phyloP scores from a whole-genome alignment of 2,888 invertebrate genomes.

The Ganaspis brasiliensis region DNA sequence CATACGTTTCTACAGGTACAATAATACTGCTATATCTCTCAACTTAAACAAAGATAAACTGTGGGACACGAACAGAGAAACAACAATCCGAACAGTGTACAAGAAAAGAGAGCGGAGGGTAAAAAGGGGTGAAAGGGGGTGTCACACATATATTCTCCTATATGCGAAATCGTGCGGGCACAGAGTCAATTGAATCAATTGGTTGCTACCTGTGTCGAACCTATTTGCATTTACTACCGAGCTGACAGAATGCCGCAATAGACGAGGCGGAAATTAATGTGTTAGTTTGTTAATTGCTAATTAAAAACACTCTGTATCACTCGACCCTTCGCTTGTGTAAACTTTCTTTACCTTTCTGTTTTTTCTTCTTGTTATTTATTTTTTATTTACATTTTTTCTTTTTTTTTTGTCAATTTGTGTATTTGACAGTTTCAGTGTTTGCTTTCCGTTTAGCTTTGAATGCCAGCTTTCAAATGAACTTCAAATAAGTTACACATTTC shows the following conservation, averaged over 20 bases:
- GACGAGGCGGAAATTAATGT: conserved; percentile 79
- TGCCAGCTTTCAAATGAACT: not conserved
- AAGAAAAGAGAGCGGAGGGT: conserved; percentile 45
- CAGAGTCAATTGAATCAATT: conserved; percentile 80
- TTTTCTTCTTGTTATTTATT: no score
- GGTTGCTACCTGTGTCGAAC: conserved; percentile 69
- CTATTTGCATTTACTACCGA: conserved; percentile 77
- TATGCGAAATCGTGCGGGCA: conserved; percentile 58
- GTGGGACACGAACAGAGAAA: conserved; percentile 7
- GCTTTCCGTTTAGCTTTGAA: conserved; percentile 5
- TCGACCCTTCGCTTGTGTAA: not conserved
- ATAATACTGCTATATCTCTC: not conserved
- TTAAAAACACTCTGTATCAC: conserved; percentile 75
- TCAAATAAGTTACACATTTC: not conserved
- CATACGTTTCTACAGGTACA: not conserved
- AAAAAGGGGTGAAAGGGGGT: conserved; percentile 14
- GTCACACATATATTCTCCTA: conserved; percentile 45
- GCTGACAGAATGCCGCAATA: conserved; percentile 75
- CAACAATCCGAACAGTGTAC: not conserved
- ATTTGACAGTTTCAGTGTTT: not conserved
- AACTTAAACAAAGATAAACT: conserved; percentile 7
- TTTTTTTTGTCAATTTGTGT: not conserved
- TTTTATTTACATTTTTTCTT: no score
- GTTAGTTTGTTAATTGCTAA: conserved; percentile 79
- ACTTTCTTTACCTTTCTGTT: conserved; percentile 21